A percentile compares a stretch with the other conserved stretches of the same genome.
These are phyloP conservation scores for Apodemus agrarius DNA, from an alignment of 2,797 vertebrate species.

Conservation along the genomic window DNA sequence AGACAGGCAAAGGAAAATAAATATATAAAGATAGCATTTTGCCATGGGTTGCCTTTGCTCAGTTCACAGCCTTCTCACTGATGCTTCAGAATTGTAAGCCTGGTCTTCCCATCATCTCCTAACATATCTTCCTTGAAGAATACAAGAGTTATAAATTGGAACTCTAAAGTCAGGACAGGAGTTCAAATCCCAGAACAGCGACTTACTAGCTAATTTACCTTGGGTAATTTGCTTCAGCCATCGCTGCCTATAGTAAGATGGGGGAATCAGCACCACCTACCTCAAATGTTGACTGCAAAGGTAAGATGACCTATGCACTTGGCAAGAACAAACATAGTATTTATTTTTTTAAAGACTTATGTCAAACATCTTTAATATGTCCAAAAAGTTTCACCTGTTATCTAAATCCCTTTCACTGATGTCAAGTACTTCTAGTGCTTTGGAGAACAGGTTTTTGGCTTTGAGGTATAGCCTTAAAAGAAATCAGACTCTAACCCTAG, in stretches of 20 bases:
- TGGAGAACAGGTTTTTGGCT: conserved; percentile 36
- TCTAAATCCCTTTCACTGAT: neutral
- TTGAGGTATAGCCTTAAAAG: conserved; percentile 47
- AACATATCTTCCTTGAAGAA: neutral
- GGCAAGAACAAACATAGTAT: neutral
- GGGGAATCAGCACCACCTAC: neutral
- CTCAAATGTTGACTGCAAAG: neutral
- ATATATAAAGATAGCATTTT: neutral
- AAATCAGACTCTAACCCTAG: conserved; percentile 24
- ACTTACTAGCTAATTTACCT: conserved; percentile 9
- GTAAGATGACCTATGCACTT: neutral
- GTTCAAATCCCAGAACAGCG: conserved; percentile 9
- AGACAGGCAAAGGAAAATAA: conserved; percentile 31
- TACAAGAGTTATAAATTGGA: neutral
- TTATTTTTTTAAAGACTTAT: conserved; percentile 33
- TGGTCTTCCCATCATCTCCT: conserved; percentile 6
- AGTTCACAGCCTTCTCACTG: neutral
- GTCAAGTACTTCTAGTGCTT: neutral
- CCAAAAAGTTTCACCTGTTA: neutral
- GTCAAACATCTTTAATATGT: conserved; percentile 33
- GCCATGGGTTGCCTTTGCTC: neutral
- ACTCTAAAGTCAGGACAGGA: conserved; percentile 18
- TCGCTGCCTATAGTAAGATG: neutral
- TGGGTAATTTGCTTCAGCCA: conserved; percentile 1
- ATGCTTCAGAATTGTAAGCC: neutral